A percentile compares a stretch with the other conserved stretches of the same genome.
phyloP scores from a whole-genome alignment of 2,113 vertebrate genomes.

The Etheostoma cragini region DNA sequence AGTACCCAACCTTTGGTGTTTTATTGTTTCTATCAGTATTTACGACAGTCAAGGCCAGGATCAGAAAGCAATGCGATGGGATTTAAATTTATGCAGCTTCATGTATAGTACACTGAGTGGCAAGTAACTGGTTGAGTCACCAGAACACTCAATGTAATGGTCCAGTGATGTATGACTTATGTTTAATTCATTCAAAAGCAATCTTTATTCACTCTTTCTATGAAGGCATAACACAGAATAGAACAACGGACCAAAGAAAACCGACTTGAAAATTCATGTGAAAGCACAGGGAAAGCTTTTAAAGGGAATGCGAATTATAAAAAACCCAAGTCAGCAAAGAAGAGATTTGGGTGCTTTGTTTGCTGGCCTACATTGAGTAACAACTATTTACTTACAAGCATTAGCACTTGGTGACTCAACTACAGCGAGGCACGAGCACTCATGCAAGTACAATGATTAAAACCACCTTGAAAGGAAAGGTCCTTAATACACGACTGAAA shows the following conservation, averaged over 20 bases:
- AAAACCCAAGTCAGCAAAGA: slow-evolving; percentile 74
- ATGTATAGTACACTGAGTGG: slow-evolving; percentile 75
- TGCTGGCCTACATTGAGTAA: slow-evolving; percentile 66
- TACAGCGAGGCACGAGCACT: slow-evolving; percentile 43
- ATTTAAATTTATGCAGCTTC: slow-evolving; percentile 73
- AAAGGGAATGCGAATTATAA: slow-evolving; percentile 66
- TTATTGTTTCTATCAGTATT: slow-evolving; percentile 63
- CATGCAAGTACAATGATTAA: slow-evolving; percentile 44
- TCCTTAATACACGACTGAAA: slow-evolving; percentile 28
- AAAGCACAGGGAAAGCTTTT: slow-evolving; percentile 73
- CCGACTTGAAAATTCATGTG: slow-evolving; percentile 56
- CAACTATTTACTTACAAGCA: slow-evolving; percentile 66
- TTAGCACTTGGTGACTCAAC: slow-evolving; percentile 62
- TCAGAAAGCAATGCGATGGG: slow-evolving; percentile 57
- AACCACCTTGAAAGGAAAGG: slow-evolving; percentile 47
- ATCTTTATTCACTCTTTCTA: slow-evolving; percentile 76
- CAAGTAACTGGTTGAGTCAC: slow-evolving; percentile 71
- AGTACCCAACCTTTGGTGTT: slow-evolving; percentile 42
- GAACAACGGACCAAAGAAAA: slow-evolving; percentile 52
- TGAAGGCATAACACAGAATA: slow-evolving; percentile 69
- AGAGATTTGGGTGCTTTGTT: slow-evolving; percentile 69
- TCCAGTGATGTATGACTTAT: slow-evolving; percentile 77
- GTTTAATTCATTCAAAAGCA: slow-evolving; percentile 80
- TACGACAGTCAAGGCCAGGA: slow-evolving; percentile 48
- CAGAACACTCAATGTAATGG: slow-evolving; percentile 79